Evolutionary conservation across 2,113 vertebrate genomes (phyloP), one percentile per base, ranked within the genome.

Genomic region (Chinchilla lanigera): DNA sequence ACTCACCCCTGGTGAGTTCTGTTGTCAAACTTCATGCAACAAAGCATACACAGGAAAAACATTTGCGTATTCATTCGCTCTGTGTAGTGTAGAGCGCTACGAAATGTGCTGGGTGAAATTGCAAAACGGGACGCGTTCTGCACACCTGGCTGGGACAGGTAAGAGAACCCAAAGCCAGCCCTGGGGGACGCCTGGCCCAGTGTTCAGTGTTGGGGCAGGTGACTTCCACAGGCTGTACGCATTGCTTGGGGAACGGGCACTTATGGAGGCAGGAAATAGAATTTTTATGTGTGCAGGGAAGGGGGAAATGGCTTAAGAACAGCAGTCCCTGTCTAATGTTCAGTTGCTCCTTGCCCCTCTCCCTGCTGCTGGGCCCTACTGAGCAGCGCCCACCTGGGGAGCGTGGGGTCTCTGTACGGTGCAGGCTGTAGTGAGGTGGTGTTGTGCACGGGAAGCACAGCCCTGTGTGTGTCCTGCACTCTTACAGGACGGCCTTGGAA

Each of bases 41-140:
- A 52, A 58, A 90, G 19, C 5, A 78, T 65, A 54, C 30, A 16
- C 73, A 86, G 89, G 56, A 89, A 96, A 96, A 89, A 35, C 19
- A 85, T 24, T 38, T 41, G 9, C 5, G 50, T 1, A 5, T 4
- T 24, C 7, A 52, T 6, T 6, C 12, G 41, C n/a, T 84, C 75
- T 24, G 1, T 1, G 50, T 5, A 19, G 2, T 1, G 50, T 10
- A 22, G 41, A 52, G 8, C 52, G 5, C 41, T 30, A 13, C 61
- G 60, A 81, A 56, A 28, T 7, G 17, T 60, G 41, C 47, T 44
- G 41, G 77, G 30, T 35, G n/a, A 84, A 93, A 24, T 6, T 26
- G 22, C 12, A 8, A 73, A 80, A 56, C 19, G 47, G 3, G 2
- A n/a, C 44, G 5, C 22, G 60, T 26, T 6, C 50, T n/a, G 33